Conservation (phyloP, 2,113 vertebrate species). For the Neogobius melanostomus region DNA sequence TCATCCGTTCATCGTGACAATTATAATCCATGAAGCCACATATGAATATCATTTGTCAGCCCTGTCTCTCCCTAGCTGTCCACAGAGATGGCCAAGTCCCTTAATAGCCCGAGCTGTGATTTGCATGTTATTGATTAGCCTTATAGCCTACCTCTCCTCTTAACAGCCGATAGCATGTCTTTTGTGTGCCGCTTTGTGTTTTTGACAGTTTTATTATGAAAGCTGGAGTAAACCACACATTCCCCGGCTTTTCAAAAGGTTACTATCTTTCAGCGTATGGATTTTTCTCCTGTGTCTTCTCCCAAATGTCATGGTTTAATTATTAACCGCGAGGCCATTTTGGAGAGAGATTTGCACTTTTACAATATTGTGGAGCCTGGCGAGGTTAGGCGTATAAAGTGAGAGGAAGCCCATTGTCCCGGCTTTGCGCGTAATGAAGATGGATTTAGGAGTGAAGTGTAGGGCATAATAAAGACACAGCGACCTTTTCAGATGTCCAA, state of each 20-base stretch:
- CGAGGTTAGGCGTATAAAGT: constrained; percentile 75
- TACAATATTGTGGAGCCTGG: constrained; percentile 67
- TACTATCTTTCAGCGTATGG: constrained; percentile 76
- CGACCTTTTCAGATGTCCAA: constrained; percentile 63
- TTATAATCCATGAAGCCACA: constrained; percentile 66
- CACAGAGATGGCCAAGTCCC: constrained; percentile 21
- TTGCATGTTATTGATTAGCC: constrained; percentile 64
- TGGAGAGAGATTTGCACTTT: constrained; percentile 71
- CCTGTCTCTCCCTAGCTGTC: constrained; percentile 11
- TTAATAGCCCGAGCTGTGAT: constrained; percentile 58
- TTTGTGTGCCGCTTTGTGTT: constrained; percentile 44
- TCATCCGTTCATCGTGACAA: constrained; percentile 64
- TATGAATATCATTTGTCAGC: constrained; percentile 66
- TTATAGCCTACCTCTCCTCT: constrained; percentile 34
- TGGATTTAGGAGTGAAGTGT: constrained; percentile 71
- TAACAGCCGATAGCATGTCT: constrained; percentile 54
- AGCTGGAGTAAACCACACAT: constrained; percentile 58
- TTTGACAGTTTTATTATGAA: constrained; percentile 73
- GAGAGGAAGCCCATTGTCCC: constrained; percentile 64
- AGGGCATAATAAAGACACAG: constrained; percentile 65
- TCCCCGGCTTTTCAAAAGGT: constrained; percentile 69
- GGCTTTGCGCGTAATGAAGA: constrained; percentile 73
- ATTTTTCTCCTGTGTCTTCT: constrained; percentile 69
- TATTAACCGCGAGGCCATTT: constrained; percentile 75
- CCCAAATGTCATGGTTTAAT: constrained; percentile 79